Evolutionary conservation across 2,888 invertebrate genomes (phyloP).

Genomic region (Meganola albula): DNA sequence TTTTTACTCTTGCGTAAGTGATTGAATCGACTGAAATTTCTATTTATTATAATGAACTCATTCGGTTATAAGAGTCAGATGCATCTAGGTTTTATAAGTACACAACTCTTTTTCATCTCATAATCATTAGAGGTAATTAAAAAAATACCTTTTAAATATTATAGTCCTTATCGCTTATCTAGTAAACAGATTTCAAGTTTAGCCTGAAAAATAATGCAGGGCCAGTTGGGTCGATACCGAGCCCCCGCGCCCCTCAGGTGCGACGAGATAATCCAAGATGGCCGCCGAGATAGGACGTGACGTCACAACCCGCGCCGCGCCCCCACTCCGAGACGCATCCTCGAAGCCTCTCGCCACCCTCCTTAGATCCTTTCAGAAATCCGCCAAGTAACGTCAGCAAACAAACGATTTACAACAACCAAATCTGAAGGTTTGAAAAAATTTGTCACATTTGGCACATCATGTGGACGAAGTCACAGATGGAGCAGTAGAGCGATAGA

Average conservation of each 20-base stretch:
- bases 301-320: constrained; percentile 67
- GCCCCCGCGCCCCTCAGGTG: constrained; percentile 69
- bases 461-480: too few relatives aligned
- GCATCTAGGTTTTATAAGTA: too few relatives aligned
- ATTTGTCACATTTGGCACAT: too few relatives aligned
- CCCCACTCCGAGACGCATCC: constrained; percentile 56
- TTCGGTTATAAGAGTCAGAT: too few relatives aligned
- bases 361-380: constrained; percentile 76
- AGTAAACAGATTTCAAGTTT: constrained; percentile 45
- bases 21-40: too few relatives aligned
- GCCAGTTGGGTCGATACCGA: constrained; percentile 66
- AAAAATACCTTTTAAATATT: too few relatives aligned
- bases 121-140: neutral
- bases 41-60: too few relatives aligned
- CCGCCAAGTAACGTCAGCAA: constrained; percentile 50
- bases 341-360: constrained; percentile 74
- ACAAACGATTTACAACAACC: constrained; percentile 7
- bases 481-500: too few relatives aligned
- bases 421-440: too few relatives aligned
- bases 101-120: too few relatives aligned
- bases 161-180: too few relatives aligned
- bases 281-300: constrained; percentile 79
- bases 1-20: too few relatives aligned
- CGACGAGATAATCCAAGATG: constrained; percentile 79
- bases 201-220: constrained; percentile 69